phyloP scores from a whole-genome alignment of 2,113 vertebrate species.

The Malurus elegans region DNA sequence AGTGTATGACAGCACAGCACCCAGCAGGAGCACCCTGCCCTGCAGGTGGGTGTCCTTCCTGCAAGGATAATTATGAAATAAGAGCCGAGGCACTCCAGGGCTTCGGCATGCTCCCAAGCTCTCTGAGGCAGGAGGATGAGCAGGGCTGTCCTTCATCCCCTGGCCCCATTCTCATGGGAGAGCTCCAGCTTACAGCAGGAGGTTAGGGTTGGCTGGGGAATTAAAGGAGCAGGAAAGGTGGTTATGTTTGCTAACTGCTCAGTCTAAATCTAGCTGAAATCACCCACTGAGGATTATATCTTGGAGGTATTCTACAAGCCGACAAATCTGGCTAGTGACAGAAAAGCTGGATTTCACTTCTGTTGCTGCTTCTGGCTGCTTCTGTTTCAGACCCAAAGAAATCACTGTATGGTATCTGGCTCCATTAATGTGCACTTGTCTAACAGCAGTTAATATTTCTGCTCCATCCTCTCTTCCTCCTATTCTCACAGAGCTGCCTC shows the following conservation, averaged over 20 bases:
- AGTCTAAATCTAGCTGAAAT: neutral
- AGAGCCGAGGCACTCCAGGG: neutral
- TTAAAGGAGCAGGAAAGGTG: neutral
- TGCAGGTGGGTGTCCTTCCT: neutral
- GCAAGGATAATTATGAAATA: neutral
- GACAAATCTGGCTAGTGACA: neutral
- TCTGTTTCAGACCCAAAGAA: neutral
- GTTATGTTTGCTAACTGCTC: neutral
- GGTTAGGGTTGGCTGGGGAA: neutral
- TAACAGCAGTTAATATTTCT: neutral
- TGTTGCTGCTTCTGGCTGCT: neutral
- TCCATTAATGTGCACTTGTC: neutral
- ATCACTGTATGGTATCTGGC: no score
- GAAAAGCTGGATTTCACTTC: neutral
- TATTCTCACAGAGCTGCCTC: neutral
- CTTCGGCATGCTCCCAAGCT: neutral
- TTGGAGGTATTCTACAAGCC: neutral
- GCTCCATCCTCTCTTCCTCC: neutral
- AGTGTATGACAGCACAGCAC: rapidly evolving
- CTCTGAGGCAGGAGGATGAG: rapidly evolving
- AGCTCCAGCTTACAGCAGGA: neutral
- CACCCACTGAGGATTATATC: neutral
- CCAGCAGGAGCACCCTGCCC: neutral
- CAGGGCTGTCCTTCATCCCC: neutral
- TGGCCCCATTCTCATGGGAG: neutral